These are phyloP conservation scores for Andrena cerasifolii DNA, from an alignment of 1,140 invertebrate species.

Conservation along the genomic window DNA sequence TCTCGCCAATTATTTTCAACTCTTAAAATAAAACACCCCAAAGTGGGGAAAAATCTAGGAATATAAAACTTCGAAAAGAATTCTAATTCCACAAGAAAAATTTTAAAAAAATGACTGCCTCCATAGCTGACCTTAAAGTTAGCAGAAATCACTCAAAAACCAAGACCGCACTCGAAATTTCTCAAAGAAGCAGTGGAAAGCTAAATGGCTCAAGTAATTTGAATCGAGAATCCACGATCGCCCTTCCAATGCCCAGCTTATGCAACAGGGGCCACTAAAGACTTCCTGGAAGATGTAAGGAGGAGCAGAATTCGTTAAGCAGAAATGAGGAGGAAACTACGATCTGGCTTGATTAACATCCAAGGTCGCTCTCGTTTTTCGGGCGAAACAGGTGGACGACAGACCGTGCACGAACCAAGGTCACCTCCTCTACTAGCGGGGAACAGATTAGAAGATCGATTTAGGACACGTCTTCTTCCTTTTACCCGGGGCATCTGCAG, in stretches of 20 bases:
- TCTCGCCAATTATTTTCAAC: no score
- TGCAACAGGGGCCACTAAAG: neutral
- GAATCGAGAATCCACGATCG: no score
- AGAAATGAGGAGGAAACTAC: conserved; percentile 40
- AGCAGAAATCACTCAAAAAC: no score
- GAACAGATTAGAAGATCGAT: conserved; percentile 32
- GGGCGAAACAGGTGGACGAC: conserved; percentile 55
- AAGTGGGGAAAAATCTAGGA: no score
- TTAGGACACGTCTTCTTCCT: neutral
- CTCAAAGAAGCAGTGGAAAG: no score
- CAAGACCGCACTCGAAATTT: no score
- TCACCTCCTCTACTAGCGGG: conserved; percentile 17
- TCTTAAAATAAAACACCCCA: no score
- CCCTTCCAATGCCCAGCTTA: neutral
- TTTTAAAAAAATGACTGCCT: no score
- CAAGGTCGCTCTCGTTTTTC: conserved; percentile 42
- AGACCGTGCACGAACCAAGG: conserved; percentile 56
- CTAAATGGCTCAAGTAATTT: no score
- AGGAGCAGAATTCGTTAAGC: conserved; percentile 11
- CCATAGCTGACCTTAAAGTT: no score
- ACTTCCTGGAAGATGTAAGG: conserved; percentile 8
- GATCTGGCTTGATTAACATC: conserved; percentile 40
- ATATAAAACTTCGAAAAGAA: no score
- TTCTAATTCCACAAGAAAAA: no score
- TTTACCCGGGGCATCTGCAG: conserved; percentile 8